A percentile compares a stretch with the other conserved stretches of the same genome.
phyloP scores from a whole-genome alignment of 2,888 invertebrate genomes.

The Hybos culiciformis region DNA sequence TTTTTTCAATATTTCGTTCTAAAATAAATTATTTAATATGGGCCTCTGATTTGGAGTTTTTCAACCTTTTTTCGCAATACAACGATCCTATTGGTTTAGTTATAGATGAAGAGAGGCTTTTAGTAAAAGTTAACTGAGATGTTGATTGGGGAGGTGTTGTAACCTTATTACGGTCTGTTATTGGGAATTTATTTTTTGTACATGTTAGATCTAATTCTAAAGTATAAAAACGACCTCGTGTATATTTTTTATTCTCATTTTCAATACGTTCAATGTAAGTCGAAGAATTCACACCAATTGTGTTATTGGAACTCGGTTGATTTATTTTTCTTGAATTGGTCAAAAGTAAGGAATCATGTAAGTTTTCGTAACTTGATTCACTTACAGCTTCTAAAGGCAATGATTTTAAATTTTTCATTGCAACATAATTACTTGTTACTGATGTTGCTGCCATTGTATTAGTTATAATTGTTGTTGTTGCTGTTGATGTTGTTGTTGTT shows the following conservation, averaged over 20 bases:
- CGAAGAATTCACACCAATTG: constrained; percentile 1
- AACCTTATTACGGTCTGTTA: constrained; percentile 30
- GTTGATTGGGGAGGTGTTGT: background rate
- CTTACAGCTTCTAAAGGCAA: constrained; percentile 37
- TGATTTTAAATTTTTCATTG: constrained; percentile 25
- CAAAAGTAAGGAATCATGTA: constrained; percentile 19
- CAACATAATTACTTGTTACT: constrained; percentile 11
- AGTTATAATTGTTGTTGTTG: constrained; percentile 1
- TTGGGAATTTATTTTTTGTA: constrained; percentile 46
- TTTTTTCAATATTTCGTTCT: too few relatives aligned
- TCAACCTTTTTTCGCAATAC: constrained; percentile 34
- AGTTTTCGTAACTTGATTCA: constrained; percentile 38
- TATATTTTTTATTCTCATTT: constrained; percentile 28
- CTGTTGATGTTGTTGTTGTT: background rate
- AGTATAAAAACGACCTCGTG: constrained; percentile 32
- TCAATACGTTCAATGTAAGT: constrained; percentile 12
- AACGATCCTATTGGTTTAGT: constrained; percentile 31
- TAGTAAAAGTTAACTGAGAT: constrained; percentile 19
- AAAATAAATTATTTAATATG: too few relatives aligned
- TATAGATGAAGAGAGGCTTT: constrained; percentile 29
- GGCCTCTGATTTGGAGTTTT: constrained; percentile 34
- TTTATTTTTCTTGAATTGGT: background rate
- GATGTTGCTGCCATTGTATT: constrained; percentile 1
- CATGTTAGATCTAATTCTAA: constrained; percentile 40
- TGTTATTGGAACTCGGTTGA: constrained; percentile 1